phyloP scores from a whole-genome alignment of 2,113 vertebrate genomes.

The Phrynosoma blainvillii region DNA sequence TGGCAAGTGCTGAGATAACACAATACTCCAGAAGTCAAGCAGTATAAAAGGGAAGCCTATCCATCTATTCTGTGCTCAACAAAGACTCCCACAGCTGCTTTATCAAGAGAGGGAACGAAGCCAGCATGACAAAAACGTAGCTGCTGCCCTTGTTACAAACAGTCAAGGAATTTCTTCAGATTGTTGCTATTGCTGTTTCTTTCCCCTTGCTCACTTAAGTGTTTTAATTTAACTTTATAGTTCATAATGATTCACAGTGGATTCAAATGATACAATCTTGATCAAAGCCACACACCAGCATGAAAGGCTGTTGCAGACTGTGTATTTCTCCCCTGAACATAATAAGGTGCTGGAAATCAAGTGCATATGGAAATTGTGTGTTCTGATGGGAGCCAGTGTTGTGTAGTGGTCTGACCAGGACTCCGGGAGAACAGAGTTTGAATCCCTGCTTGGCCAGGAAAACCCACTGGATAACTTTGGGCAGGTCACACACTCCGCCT shows the following conservation, averaged over 20 bases:
- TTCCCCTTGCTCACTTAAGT: neutral
- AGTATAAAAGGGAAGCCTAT: neutral
- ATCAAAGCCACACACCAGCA: neutral
- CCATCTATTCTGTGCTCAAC: neutral
- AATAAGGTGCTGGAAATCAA: neutral
- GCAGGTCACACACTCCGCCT: no score
- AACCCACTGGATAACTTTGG: no score
- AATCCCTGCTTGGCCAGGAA: no score
- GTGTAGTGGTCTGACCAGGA: no score
- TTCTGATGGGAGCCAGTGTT: no score
- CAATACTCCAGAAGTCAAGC: neutral
- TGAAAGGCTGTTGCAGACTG: neutral
- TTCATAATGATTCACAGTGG: neutral
- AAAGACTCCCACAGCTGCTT: neutral
- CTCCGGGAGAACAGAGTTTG: no score
- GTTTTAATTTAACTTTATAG: neutral
- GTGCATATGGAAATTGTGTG: neutral
- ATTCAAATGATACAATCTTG: neutral
- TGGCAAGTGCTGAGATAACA: neutral
- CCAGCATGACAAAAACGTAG: conserved; percentile 10
- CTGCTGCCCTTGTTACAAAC: neutral
- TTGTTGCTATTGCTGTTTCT: neutral
- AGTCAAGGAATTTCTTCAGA: conserved; percentile 14
- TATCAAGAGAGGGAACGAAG: conserved; percentile 3
- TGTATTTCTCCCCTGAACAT: neutral